Evolutionary conservation across 2,113 vertebrate genomes (phyloP).

Genomic region (Pluvialis apricaria): DNA sequence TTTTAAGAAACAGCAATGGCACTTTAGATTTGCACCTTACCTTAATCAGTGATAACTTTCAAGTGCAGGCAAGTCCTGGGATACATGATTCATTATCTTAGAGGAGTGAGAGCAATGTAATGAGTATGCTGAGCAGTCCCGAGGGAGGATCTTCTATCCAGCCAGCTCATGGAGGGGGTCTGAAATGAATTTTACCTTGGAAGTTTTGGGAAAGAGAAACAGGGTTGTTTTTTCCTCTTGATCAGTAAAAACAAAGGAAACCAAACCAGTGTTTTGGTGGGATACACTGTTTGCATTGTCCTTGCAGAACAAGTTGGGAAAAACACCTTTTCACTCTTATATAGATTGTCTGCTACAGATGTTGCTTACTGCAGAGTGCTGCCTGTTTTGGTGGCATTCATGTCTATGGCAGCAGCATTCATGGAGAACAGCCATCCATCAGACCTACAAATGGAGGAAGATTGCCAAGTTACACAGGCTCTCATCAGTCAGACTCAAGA

Average conservation of each 20-base stretch:
- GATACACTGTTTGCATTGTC: not conserved
- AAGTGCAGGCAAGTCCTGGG: slow-evolving; percentile 9
- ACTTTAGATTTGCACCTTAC: not conserved
- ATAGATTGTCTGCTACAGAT: not conserved
- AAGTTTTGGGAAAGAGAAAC: not conserved
- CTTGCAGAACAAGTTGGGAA: not conserved
- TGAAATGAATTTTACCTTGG: not conserved
- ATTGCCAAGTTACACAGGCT: not conserved
- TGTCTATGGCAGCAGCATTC: not conserved
- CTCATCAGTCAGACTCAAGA: not conserved
- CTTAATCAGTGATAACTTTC: slow-evolving; percentile 20
- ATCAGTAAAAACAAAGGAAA: not conserved
- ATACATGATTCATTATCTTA: not conserved
- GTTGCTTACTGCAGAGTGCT: not conserved
- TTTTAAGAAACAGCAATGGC: not conserved
- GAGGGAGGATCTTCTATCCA: not conserved
- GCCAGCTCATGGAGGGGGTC: not conserved
- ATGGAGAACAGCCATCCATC: not conserved
- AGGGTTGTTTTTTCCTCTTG: not conserved
- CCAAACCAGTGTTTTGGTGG: not conserved
- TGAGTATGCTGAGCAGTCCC: not conserved
- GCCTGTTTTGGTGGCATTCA: not conserved
- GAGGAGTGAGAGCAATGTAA: not conserved
- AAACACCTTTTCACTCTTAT: not conserved
- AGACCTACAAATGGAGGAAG: not conserved